Evolutionary conservation across 2,888 invertebrate species (phyloP).

Genomic region (Sphecodes monilicornis): DNA sequence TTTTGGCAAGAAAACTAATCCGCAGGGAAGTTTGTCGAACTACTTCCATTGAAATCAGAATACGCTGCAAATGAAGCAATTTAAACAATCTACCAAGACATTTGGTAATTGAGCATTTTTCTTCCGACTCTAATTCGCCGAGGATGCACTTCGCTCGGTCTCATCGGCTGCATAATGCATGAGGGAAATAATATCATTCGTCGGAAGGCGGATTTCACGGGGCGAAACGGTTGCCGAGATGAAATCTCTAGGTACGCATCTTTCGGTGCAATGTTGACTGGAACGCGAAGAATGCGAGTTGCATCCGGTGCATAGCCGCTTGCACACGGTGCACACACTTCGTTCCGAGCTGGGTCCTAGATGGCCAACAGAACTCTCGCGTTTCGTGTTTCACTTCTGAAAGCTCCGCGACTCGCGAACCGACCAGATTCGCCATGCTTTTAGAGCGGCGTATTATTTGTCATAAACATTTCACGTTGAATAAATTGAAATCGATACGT

Average conservation of each 20-base stretch:
- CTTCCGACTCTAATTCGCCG: background rate
- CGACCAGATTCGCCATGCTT: background rate
- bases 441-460: slow-evolving; percentile 21
- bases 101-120: background rate
- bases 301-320: background rate
- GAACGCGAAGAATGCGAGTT: slow-evolving; percentile 2
- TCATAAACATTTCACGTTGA: slow-evolving; percentile 19
- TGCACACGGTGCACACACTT: background rate
- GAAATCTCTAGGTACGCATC: background rate
- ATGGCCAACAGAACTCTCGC: background rate
- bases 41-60: background rate
- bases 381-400: background rate
- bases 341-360: background rate
- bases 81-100: background rate
- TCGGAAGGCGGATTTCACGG: background rate
- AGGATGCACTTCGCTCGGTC: background rate
- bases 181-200: background rate
- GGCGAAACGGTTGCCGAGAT: background rate
- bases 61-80: background rate
- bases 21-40: no score
- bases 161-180: background rate
- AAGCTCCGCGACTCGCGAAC: slow-evolving; percentile 19
- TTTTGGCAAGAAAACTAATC: no score
- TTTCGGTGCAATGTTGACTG: background rate
- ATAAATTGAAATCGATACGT: slow-evolving; percentile 28